Evolutionary conservation across 30 jellyfish, hydroid and myxozoan species (phyloP).

Genomic region (Morbakka virulenta): DNA sequence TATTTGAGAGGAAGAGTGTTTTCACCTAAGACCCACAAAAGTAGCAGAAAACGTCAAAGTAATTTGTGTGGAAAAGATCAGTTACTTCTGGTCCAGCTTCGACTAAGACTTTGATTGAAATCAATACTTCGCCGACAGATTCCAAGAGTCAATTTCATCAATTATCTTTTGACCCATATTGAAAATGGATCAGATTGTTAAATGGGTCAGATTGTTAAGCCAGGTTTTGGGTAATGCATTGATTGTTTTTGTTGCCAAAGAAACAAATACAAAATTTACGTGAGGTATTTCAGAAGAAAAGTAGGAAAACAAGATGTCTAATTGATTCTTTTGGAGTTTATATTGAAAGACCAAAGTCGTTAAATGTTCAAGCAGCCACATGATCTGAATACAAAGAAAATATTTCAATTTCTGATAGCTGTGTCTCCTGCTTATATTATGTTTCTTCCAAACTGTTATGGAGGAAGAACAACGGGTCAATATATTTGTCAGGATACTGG

Average conservation of each 20-base stretch:
- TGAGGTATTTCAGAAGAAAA: not conserved
- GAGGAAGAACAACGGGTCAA: slow-evolving; percentile 6
- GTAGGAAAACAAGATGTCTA: not conserved
- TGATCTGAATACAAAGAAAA: not conserved
- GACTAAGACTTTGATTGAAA: not conserved
- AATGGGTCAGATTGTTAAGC: not conserved
- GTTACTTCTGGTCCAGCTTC: not conserved
- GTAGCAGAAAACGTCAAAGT: too few species aligned
- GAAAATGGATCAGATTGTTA: too few species aligned
- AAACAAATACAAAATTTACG: not conserved
- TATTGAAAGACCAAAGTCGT: slow-evolving; percentile 14
- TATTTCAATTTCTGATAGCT: not conserved
- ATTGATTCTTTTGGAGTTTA: not conserved
- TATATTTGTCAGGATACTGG: slow-evolving; percentile 3
- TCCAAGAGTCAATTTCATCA: slow-evolving; percentile 1
- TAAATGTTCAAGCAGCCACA: too few species aligned
- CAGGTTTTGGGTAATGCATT: slow-evolving; percentile 3
- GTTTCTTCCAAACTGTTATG: too few species aligned
- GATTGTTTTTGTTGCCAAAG: not conserved
- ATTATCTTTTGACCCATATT: too few species aligned
- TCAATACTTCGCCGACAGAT: not conserved
- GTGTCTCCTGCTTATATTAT: slow-evolving; percentile 2
- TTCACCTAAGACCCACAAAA: too few species aligned
- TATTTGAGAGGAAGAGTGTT: too few species aligned
- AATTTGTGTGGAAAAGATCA: too few species aligned